phyloP scores from a whole-genome alignment of 2,888 invertebrate species.

The Dryobotodes eremita region DNA sequence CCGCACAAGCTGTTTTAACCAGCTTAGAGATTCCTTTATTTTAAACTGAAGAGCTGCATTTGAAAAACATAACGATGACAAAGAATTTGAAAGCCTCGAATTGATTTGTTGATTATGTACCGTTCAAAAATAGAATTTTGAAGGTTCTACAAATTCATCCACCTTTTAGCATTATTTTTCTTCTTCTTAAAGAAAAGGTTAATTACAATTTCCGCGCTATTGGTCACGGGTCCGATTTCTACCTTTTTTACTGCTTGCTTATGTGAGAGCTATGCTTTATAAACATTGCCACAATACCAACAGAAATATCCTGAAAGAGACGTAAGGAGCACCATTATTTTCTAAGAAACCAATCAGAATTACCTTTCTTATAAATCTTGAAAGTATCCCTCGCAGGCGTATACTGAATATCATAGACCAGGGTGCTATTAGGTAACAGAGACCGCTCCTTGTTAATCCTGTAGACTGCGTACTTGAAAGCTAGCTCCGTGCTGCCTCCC shows the following conservation, averaged over 20 bases:
- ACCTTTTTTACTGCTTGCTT: neutral
- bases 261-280: neutral
- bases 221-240: neutral
- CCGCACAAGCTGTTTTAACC: too few relatives aligned
- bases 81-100: neutral
- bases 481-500: constrained; percentile 96
- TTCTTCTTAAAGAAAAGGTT: constrained; percentile 1
- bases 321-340: too few relatives aligned
- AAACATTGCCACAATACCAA: neutral
- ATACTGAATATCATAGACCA: constrained; percentile 98
- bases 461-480: constrained; percentile 98
- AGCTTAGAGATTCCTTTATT: too few relatives aligned
- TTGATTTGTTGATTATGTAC: neutral
- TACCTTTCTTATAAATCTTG: constrained; percentile 97
- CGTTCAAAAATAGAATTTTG: neutral
- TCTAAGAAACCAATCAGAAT: neutral
- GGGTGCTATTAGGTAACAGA: constrained; percentile 95
- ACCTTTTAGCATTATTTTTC: neutral
- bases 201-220: constrained; percentile 21
- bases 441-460: constrained; percentile 97
- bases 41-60: neutral
- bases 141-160: neutral
- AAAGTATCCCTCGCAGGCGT: constrained; percentile 97
- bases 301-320: neutral
- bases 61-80: neutral